Conservation (phyloP, 2,113 vertebrate species). For the Thinocorus orbignyianus region DNA sequence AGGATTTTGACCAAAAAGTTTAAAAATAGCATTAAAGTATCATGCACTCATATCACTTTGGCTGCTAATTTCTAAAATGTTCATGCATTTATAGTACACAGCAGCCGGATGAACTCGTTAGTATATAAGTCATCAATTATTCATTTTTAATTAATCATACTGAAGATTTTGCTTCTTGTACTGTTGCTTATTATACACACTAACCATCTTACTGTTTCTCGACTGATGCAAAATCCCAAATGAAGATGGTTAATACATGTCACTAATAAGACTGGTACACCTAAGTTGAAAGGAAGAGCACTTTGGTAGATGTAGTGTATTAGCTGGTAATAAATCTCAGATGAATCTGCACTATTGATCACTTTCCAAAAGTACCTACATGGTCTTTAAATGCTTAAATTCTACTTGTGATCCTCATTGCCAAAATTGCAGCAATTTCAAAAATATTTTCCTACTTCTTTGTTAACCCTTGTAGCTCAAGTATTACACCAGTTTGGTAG, state of each 20-base stretch:
- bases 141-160: conserved; percentile 40
- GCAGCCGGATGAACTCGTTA: conserved; percentile 8
- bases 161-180: conserved; percentile 10
- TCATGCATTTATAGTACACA: neutral
- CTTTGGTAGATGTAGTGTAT: neutral
- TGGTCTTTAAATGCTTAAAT: neutral
- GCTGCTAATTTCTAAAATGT: neutral
- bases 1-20: neutral
- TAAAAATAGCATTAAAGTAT: neutral
- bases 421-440: neutral
- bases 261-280: neutral
- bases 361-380: neutral
- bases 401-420: neutral
- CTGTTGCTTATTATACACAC: conserved; percentile 7
- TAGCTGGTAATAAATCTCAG: neutral
- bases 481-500: neutral
- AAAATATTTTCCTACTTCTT: neutral
- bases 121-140: conserved; percentile 16
- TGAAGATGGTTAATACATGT: neutral
- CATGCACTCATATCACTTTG: neutral
- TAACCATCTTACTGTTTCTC: neutral
- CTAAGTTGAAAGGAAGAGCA: neutral
- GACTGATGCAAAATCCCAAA: neutral
- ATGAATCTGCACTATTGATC: neutral
- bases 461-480: neutral